Conservation (phyloP, 2,797 vertebrate species). For the Fistularia commersonii region DNA sequence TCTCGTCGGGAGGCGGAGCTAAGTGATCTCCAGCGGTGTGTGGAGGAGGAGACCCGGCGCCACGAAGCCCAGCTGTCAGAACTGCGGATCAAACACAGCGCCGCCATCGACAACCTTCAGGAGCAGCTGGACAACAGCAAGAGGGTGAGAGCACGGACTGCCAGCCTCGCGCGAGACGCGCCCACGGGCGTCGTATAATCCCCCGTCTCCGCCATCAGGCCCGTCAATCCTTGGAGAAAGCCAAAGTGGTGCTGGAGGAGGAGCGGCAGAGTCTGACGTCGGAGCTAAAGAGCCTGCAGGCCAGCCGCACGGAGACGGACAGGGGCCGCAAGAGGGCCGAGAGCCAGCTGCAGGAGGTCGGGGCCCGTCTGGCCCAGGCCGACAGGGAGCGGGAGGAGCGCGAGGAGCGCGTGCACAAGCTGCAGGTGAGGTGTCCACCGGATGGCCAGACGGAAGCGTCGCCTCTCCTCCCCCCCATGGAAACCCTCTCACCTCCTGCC, state of each 20-base stretch:
- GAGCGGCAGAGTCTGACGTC: slow-evolving; percentile 78
- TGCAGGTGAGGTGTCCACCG: slow-evolving; percentile 74
- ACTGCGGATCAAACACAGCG: slow-evolving; percentile 75
- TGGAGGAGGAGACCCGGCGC: slow-evolving; percentile 78
- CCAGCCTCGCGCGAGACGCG: background rate
- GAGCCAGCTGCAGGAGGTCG: slow-evolving; percentile 81
- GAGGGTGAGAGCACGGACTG: slow-evolving; percentile 58
- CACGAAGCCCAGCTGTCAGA: slow-evolving; percentile 80
- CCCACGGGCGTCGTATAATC: background rate
- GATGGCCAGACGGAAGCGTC: too few relatives aligned
- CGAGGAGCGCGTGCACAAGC: slow-evolving; percentile 78
- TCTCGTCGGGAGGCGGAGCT: slow-evolving; percentile 79
- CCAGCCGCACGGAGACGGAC: slow-evolving; percentile 80
- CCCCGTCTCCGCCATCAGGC: slow-evolving; percentile 53
- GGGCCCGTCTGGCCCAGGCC: slow-evolving; percentile 75
- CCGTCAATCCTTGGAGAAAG: slow-evolving; percentile 83
- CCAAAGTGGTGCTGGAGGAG: slow-evolving; percentile 78
- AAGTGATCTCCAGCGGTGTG: slow-evolving; percentile 73
- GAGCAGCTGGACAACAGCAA: slow-evolving; percentile 82
- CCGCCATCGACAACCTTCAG: slow-evolving; percentile 74
- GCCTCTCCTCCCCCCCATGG: too few relatives aligned
- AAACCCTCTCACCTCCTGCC: slow-evolving; percentile 1
- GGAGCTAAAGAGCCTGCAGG: slow-evolving; percentile 81
- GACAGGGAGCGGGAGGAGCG: slow-evolving; percentile 80
- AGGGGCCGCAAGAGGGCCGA: slow-evolving; percentile 84